Conservation (phyloP, 2,113 vertebrate species). For the Ophiodon elongatus region DNA sequence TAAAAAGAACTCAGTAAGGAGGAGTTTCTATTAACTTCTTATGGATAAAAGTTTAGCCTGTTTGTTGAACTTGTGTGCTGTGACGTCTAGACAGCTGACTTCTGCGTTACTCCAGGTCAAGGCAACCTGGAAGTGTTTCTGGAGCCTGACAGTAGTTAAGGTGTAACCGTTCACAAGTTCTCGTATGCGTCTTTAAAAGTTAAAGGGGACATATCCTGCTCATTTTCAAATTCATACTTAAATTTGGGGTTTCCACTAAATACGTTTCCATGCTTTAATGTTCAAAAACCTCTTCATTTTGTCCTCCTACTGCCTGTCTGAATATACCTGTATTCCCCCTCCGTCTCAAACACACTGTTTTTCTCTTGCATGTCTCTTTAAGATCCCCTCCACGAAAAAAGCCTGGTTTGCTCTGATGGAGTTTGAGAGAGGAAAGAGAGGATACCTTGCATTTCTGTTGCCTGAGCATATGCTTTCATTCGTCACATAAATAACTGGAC, state of each 20-base stretch:
- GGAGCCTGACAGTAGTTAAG: background rate
- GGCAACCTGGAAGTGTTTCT: background rate
- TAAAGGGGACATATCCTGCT: background rate
- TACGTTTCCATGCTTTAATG: background rate
- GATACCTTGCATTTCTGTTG: background rate
- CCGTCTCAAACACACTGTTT: too few species aligned
- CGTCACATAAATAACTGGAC: background rate
- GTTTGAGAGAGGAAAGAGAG: background rate
- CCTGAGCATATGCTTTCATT: background rate
- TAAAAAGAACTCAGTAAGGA: constrained; percentile 62
- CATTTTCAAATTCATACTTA: background rate
- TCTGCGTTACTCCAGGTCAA: background rate
- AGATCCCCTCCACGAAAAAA: background rate
- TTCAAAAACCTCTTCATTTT: background rate
- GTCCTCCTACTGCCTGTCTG: background rate
- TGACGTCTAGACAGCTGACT: constrained; percentile 19
- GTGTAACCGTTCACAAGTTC: background rate
- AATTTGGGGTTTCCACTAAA: background rate
- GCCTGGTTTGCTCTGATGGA: background rate
- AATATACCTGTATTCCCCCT: background rate
- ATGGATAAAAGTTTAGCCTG: constrained; percentile 70
- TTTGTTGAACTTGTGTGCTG: constrained; percentile 48
- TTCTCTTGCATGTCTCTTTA: background rate
- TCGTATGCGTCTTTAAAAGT: background rate
- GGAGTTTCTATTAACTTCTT: constrained; percentile 55